Percentiles rank a stretch among this genome's conserved stretches.
These are phyloP conservation scores for Etheostoma spectabile DNA, from an alignment of 2,113 vertebrate genomes.

Conservation along the genomic window DNA sequence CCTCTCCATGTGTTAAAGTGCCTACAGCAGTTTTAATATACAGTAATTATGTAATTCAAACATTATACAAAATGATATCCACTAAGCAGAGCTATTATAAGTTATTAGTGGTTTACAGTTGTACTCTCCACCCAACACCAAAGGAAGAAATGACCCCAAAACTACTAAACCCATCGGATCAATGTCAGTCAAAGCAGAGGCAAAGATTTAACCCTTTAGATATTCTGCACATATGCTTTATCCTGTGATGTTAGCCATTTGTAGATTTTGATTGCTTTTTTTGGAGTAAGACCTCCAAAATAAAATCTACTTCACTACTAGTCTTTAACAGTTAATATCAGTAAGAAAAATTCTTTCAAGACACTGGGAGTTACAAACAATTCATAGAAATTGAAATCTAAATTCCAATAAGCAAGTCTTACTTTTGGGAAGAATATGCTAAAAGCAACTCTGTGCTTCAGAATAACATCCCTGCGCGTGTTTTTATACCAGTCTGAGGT, in stretches of 20 bases:
- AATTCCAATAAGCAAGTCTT: not conserved
- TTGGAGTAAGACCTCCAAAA: not conserved
- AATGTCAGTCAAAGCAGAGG: not conserved
- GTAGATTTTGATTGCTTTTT: not conserved
- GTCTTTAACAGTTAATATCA: not conserved
- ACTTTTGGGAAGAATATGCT: not conserved
- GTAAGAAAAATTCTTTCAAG: slow-evolving; percentile 5
- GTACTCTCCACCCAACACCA: not conserved
- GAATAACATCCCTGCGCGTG: slow-evolving; percentile 15
- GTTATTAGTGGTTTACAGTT: not conserved
- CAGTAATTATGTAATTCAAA: not conserved
- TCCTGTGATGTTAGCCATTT: not conserved
- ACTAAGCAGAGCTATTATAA: not conserved
- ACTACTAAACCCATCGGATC: not conserved
- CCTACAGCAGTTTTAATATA: not conserved
- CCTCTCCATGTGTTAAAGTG: not conserved
- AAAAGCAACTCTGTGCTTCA: slow-evolving; percentile 10
- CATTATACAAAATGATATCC: not conserved
- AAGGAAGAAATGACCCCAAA: not conserved
- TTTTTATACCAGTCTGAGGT: slow-evolving; percentile 51
- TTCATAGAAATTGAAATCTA: not conserved
- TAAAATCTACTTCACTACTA: not conserved
- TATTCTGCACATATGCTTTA: not conserved
- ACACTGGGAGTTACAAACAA: not conserved
- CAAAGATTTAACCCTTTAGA: not conserved